Base-by-base conservation (phyloP, 2,888 invertebrate species). In the Gari tellinella region DNA sequence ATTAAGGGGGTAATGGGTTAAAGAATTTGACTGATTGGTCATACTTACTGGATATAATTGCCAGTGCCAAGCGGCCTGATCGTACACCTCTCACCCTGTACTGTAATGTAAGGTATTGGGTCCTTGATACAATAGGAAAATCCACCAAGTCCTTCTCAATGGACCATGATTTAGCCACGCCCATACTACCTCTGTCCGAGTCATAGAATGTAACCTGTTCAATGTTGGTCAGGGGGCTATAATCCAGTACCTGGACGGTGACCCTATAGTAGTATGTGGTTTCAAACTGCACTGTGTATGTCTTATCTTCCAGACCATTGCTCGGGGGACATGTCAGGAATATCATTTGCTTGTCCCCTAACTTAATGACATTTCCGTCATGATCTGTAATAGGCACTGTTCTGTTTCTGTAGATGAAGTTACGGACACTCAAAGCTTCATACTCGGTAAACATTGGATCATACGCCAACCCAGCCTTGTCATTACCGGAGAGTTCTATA, bases 401-500 rank as follows among this genome's bases (percentile, higher is more conserved):
- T 10, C 84, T 64, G 17, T 70, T 68, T 25, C 77, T 76, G 37
- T 85, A 73, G 25, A 90, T 87, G 55, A 86, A 87, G 58, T 87
- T 88, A n/a, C 90, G 80, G 1, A 91, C 84, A 68, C 86, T 81
- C 25, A 88, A 80, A 3, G 89, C 90, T 60, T 91, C 90, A 51
- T 87, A 86, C 46, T 90, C 90, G 0, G 96, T 95, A 72, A 98
- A 93, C 45, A 95, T 96, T 0, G 99, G 97, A 92, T 99, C 96
- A 89, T 99, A 99, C 61, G 96, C 95, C 79, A 99, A 95, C 0
- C 99, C 99, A 43, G 97, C 96, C 63, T 95, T 93, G 40, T 94
- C 94, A 91, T 99, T 99, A 78, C 96, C 95, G 89, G 96, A 95
- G 69, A 98, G 95, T 0, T 94, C 93, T 8, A 96, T 95, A 69